Conservation (phyloP, 2,797 vertebrate genomes). For the Aratinga solstitialis region DNA sequence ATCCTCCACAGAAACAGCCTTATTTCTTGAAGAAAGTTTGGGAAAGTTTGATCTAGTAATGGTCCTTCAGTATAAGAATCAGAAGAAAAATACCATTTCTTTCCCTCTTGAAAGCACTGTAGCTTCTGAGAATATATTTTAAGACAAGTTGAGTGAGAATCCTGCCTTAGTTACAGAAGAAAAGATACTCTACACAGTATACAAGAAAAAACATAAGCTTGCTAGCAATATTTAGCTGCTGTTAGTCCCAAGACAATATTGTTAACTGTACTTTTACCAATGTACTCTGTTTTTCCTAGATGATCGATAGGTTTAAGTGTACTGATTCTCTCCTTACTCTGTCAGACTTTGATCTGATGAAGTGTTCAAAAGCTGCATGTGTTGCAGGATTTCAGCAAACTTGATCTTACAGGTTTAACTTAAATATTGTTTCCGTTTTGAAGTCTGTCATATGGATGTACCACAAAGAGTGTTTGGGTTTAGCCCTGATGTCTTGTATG, state of each 20-base stretch:
- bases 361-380: conserved; percentile 71
- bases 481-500: conserved; percentile 58
- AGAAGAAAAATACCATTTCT: background rate
- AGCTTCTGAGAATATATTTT: background rate
- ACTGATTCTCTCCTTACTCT: background rate
- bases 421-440: conserved; percentile 79
- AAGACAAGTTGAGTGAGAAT: background rate
- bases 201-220: background rate
- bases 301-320: conserved; percentile 18
- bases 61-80: background rate
- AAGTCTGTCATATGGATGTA: conserved; percentile 74
- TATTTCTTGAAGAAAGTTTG: background rate
- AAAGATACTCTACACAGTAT: background rate
- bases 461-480: conserved; percentile 75
- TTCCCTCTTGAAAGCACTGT: background rate
- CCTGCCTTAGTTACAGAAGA: background rate
- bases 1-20: background rate
- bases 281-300: background rate
- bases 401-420: conserved; percentile 79
- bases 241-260: background rate
- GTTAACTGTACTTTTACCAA: background rate
- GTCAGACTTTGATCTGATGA: conserved; percentile 58
- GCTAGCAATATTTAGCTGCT: background rate
- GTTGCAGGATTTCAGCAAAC: conserved; percentile 68
- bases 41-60: background rate